Percentiles rank a stretch among this genome's conserved stretches.
phyloP scores from a whole-genome alignment of 2,888 invertebrate genomes.

The Parapristionchus giblindavisi region DNA sequence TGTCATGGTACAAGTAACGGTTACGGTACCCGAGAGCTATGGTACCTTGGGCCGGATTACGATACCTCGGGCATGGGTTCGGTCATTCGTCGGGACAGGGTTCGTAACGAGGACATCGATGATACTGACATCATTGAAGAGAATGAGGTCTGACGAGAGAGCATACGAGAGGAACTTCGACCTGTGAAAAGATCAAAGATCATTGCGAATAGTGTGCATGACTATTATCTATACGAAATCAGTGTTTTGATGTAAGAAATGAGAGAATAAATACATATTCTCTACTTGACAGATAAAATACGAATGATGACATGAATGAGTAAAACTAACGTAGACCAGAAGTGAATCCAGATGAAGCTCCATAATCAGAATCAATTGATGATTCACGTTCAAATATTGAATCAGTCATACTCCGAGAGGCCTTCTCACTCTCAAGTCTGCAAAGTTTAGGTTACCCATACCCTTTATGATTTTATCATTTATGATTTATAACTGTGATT shows the following conservation, averaged over 20 bases:
- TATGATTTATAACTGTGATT: no score
- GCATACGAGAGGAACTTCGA: constrained; percentile 33
- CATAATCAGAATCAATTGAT: constrained; percentile 64
- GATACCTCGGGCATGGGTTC: constrained; percentile 38
- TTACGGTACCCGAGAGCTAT: no score
- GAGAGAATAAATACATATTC: no score
- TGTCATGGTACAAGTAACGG: no score
- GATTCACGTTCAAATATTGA: constrained; percentile 57
- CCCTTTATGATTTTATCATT: no score
- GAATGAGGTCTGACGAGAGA: constrained; percentile 37
- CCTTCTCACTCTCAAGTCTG: constrained; percentile 41
- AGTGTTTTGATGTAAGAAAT: no score
- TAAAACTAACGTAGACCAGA: constrained; percentile 14
- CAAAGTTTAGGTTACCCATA: no score
- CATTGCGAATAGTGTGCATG: no score
- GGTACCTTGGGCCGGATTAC: no score
- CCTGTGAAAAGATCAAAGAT: constrained; percentile 25
- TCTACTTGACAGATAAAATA: neutral
- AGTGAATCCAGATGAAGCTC: constrained; percentile 38
- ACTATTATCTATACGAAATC: no score
- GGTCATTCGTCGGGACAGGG: constrained; percentile 31
- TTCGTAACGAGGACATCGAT: constrained; percentile 24
- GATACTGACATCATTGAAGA: constrained; percentile 33
- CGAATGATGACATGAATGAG: neutral
- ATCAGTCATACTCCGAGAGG: constrained; percentile 32